phyloP scores from a whole-genome alignment of 2,888 invertebrate genomes.

The Drosophila eohydei region DNA sequence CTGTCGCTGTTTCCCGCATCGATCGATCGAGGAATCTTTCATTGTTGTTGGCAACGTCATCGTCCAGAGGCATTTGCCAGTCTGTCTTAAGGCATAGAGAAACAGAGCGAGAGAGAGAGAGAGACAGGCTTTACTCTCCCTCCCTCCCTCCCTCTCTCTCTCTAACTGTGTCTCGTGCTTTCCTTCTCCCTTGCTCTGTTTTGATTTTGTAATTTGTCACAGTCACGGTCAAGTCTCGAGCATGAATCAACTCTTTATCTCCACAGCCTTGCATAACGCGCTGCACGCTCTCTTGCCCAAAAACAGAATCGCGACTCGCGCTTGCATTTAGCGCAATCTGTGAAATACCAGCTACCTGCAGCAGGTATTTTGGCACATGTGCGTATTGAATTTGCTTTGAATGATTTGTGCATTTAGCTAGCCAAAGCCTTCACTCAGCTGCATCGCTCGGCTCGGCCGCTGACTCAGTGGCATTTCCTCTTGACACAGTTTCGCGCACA shows the following conservation, averaged over 20 bases:
- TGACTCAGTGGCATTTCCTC: conserved; percentile 67
- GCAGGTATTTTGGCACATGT: neutral
- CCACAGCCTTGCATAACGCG: conserved; percentile 35
- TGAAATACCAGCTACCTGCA: neutral
- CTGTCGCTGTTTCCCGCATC: conserved; percentile 18
- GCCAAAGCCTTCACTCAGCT: neutral
- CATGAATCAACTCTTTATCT: conserved; percentile 48
- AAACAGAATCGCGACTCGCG: neutral
- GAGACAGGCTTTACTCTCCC: neutral
- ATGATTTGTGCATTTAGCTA: conserved; percentile 6
- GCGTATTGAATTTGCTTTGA: no score
- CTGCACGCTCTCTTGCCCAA: neutral
- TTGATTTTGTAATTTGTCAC: conserved; percentile 4
- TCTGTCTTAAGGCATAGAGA: conserved; percentile 21
- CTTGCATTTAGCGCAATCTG: neutral
- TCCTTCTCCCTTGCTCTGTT: neutral
- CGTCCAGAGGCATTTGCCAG: conserved; percentile 23
- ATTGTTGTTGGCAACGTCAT: conserved; percentile 40
- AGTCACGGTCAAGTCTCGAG: conserved; percentile 10
- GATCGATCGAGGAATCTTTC: conserved; percentile 21
- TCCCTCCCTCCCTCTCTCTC: no score
- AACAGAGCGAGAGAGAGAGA: neutral
- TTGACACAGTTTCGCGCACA: conserved; percentile 62
- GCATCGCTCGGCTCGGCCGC: neutral
- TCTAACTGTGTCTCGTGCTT: neutral